Percentiles rank a stretch among this genome's conserved stretches.
Evolutionary conservation across 2,888 invertebrate genomes (phyloP).

Genomic region (Leptura quadrifasciata): DNA sequence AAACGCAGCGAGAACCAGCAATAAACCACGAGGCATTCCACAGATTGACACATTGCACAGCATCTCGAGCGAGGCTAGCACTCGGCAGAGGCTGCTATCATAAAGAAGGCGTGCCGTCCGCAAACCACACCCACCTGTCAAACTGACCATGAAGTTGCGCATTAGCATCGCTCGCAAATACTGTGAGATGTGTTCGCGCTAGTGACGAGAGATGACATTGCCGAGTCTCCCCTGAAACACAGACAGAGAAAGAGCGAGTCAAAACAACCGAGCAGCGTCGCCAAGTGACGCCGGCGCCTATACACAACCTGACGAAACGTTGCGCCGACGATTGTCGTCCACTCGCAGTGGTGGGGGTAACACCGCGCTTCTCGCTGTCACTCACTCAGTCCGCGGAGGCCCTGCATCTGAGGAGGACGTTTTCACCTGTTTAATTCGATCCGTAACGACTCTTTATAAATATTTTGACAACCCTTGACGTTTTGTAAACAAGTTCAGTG

Average conservation of each 20-base stretch:
- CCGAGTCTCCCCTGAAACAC: conserved; percentile 59
- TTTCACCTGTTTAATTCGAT: conserved; percentile 59
- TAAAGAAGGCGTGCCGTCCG: conserved; percentile 66
- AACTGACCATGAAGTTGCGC: conserved; percentile 73
- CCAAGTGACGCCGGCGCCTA: conserved; percentile 71
- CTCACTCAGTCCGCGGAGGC: conserved; percentile 74
- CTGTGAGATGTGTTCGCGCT: conserved; percentile 68
- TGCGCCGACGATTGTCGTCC: conserved; percentile 69
- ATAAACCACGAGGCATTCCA: conserved; percentile 63
- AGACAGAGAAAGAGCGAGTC: conserved; percentile 57
- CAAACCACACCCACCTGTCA: conserved; percentile 72
- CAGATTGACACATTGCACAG: conserved; percentile 61
- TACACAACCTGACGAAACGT: conserved; percentile 69
- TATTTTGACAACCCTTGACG: conserved; percentile 27
- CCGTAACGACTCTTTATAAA: conserved; percentile 42
- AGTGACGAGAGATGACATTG: conserved; percentile 73
- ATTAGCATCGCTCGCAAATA: conserved; percentile 62
- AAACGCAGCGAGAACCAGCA: conserved; percentile 51
- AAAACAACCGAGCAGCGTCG: conserved; percentile 61
- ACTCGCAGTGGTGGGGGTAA: conserved; percentile 68
- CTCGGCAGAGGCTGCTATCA: conserved; percentile 66
- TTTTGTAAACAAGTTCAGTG: conserved; percentile 40
- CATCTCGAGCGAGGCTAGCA: conserved; percentile 69
- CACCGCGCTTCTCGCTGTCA: conserved; percentile 72
- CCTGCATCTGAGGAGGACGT: conserved; percentile 69